These are phyloP conservation scores for Dendronephthya gigantea DNA, from an alignment of 64 coral and sea anemone genomes.

Conservation along the genomic window DNA sequence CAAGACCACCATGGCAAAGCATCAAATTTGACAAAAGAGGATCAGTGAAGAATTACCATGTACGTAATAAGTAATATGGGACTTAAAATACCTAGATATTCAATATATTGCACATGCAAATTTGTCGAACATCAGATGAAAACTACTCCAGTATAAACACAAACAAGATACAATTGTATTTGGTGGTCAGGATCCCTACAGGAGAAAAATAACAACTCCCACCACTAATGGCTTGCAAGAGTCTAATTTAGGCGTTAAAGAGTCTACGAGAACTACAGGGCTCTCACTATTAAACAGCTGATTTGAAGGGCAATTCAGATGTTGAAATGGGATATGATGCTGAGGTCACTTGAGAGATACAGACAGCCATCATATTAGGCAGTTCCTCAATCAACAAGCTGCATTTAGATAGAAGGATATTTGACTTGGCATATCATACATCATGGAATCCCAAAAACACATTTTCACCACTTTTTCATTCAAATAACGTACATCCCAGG, in stretches of 20 bases:
- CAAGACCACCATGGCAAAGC: no score
- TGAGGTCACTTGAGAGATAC: background rate
- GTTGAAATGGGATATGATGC: background rate
- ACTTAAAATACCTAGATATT: no score
- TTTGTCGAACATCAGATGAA: no score
- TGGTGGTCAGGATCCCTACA: no score
- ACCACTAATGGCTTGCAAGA: background rate
- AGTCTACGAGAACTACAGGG: background rate
- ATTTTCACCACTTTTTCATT: background rate
- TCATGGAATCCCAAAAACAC: background rate
- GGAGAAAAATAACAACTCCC: background rate
- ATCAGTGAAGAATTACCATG: no score
- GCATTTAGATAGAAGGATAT: background rate
- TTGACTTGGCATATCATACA: no score
- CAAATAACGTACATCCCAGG: background rate
- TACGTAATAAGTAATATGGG: no score
- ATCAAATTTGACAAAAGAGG: no score
- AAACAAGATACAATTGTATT: no score
- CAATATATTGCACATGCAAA: no score
- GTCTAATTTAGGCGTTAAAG: background rate
- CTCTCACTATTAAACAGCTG: background rate
- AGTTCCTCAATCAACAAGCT: background rate
- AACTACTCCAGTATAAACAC: no score
- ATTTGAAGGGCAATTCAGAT: background rate
- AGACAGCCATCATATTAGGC: background rate